phyloP scores from a whole-genome alignment of 2,113 vertebrate genomes.

The mouse (Mus musculus) region DNA sequence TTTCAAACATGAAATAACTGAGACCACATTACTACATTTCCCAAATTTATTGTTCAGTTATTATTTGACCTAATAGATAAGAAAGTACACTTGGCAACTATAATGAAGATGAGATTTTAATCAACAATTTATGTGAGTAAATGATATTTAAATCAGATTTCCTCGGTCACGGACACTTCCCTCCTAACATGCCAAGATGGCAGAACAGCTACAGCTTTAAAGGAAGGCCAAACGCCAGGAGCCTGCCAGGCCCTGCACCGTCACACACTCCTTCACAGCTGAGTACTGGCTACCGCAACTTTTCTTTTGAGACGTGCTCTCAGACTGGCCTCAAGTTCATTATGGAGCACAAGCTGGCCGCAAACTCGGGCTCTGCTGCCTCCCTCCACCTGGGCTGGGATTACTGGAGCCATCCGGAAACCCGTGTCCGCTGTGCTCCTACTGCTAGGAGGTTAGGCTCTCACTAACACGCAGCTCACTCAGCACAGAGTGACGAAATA shows the following conservation, averaged over 20 bases:
- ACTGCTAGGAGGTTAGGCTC: background rate
- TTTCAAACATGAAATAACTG: slow-evolving; percentile 43
- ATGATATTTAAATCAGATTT: slow-evolving; percentile 52
- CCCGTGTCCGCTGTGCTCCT: background rate
- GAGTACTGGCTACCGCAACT: background rate
- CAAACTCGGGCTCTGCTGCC: background rate
- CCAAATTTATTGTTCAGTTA: slow-evolving; percentile 25
- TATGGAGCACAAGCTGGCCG: background rate
- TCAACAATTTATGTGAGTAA: slow-evolving; percentile 11
- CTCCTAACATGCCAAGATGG: slow-evolving; percentile 15
- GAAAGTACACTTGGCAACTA: background rate
- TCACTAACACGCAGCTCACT: background rate
- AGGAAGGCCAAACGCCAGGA: slow-evolving; percentile 15
- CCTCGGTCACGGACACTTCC: background rate
- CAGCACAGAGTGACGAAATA: slow-evolving; percentile 58
- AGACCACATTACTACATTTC: background rate
- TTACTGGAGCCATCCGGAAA: background rate
- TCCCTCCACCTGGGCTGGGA: too few relatives aligned
- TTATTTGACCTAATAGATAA: background rate
- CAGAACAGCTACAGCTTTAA: slow-evolving; percentile 36
- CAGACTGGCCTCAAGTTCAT: too few relatives aligned
- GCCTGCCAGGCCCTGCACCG: background rate
- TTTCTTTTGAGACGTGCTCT: background rate
- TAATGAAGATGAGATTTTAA: slow-evolving; percentile 16
- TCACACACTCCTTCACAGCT: background rate